Base-by-base conservation (phyloP, 2,888 invertebrate species). In the Andrena bicolor region DNA sequence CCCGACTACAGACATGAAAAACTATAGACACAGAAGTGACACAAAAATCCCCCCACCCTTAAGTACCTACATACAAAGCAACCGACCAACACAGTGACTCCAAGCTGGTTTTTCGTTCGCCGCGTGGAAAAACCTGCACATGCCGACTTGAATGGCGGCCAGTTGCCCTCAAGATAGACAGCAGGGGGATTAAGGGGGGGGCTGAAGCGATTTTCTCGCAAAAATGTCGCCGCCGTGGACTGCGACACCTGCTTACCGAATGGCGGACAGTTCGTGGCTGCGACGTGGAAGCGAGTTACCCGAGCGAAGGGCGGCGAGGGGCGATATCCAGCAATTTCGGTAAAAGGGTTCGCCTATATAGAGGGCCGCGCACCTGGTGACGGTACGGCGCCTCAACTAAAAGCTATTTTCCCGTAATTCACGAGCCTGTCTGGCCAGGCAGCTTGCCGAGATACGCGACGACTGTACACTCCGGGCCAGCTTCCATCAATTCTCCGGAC, bases 301-400 rank as follows among this genome's bases (percentile, higher is more conserved):
- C 81, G 83, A 41, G 41, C 41, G 41, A 1, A 41, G 41, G 41
- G 60, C 30, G 69, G 20, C 49, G 51, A 85, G 41, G 83, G 89
- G 82, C 88, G 89, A 79, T 87, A 90, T 89, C 90, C 87, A 88
- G 92, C 92, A 93, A 93, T 93, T 93, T 93, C 89, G 89, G 92
- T 93, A 92, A 93, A 93, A 93, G 93, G 93, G 92, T 93, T 93
- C 91, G 78, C 87, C 90, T 90, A 92, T 92, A 91, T 88, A 85
- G 61, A 72, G 68, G 49, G 88, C 83, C 77, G 89, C 78, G 89
- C 92, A 93, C 92, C 92, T 92, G 92, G 91, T 92, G 92, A 92
- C 91, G 90, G 58, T 75, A 48, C 87, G 90, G 49, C 76, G 53
- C 87, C 88, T 86, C 88, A 80, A 87, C 92, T 92, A 90, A 93